These are phyloP conservation scores for Phaonia tiefii DNA, from an alignment of 2,888 invertebrate species.

Conservation along the genomic window DNA sequence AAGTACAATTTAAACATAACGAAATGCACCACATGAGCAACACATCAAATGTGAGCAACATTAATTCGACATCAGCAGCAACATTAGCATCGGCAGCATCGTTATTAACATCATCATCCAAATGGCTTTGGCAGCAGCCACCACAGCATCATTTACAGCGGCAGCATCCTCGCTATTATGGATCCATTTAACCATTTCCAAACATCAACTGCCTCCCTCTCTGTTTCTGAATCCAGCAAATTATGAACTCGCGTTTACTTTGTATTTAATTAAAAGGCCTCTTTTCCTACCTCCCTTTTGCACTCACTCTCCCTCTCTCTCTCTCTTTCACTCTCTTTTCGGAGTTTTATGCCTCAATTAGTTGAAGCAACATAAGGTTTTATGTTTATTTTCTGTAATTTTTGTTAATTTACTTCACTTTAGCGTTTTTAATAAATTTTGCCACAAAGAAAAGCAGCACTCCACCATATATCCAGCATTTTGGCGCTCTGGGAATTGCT, in stretches of 20 bases:
- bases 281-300: background rate
- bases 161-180: too few relatives aligned
- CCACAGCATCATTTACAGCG: conserved; percentile 25
- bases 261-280: conserved; percentile 44
- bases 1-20: too few relatives aligned
- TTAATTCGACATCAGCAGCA: background rate
- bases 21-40: too few relatives aligned
- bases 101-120: conserved; percentile 1
- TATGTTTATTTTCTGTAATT: conserved; percentile 15
- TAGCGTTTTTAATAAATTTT: too few relatives aligned
- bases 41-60: too few relatives aligned
- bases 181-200: too few relatives aligned
- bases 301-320: too few relatives aligned
- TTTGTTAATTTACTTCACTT: background rate
- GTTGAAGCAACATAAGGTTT: conserved; percentile 21
- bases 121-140: background rate
- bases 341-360: conserved; percentile 37
- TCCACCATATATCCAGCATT: conserved; percentile 1
- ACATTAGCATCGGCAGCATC: conserved; percentile 24
- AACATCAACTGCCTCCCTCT: too few relatives aligned
- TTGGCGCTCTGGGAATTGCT: too few relatives aligned
- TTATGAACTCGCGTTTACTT: conserved; percentile 16
- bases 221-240: conserved; percentile 10
- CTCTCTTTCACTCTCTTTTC: background rate
- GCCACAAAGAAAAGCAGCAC: conserved; percentile 1